Base-by-base conservation (phyloP, 2,113 vertebrate species). In the Lutjanus erythropterus region DNA sequence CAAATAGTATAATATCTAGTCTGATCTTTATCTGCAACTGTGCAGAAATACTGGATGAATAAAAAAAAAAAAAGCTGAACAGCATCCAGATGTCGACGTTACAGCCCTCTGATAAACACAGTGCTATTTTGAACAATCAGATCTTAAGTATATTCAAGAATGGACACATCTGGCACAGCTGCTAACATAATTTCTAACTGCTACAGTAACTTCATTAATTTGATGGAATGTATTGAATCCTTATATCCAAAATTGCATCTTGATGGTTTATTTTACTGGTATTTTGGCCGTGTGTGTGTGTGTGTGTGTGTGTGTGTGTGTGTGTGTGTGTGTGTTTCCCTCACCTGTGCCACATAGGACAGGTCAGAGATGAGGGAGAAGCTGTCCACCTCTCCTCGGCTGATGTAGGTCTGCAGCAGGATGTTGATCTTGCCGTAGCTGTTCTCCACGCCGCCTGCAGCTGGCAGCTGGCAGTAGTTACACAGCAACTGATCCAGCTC, bases 321-420 rank as follows among this genome's bases (percentile, higher is more conserved):
- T 56, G 53, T 56, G 56, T 60, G 9, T n/a, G 56, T 59, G 27
- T 37, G 31, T 18, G 39, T 8, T 19, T 21, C 19, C 10, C 93
- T 95, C 88, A 99, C 98, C 97, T 99, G 98, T 3, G 98, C 98
- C 86, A 99, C 97, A 59, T 98, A 99, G 0, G 97, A 97, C 78
- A 98, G 96, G 92, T 99, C 98, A 1, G 98, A 99, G 93, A 99
- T 97, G 76, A 99, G 97, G 0, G 98, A 99, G 94, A 99, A 99
- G 89, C 95, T 98, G 92, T 99, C 98, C 84, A 99, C 96, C 80
- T 99, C 97, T 58, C 98, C 98, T 55, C 98, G 94, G 79, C 97
- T 94, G 87, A 99, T 98, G 61, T 99, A 99, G 0, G 98, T 99
- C 93, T 99, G 98, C 77, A 99, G 96, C 65, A 99, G 94, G 69